Percentiles rank a stretch among this genome's conserved stretches.
phyloP scores from a whole-genome alignment of 92 coral and sea anemone genomes.

The Paragorgia papillata region DNA sequence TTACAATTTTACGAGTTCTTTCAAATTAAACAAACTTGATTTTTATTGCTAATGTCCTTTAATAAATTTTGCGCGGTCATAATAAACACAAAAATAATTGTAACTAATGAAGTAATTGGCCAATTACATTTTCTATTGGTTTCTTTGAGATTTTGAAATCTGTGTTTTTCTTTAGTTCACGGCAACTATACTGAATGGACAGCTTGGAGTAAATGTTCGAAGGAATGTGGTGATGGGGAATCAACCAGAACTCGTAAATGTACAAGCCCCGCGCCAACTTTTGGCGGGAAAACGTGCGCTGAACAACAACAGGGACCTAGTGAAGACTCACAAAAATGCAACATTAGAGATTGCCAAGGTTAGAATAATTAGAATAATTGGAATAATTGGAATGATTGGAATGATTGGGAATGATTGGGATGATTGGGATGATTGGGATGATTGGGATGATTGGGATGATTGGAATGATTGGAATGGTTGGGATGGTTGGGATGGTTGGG shows the following conservation, averaged over 20 bases:
- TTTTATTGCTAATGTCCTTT: too few relatives aligned
- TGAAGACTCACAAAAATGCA: constrained; percentile 76
- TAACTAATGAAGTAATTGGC: not conserved
- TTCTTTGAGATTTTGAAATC: too few relatives aligned
- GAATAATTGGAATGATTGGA: too few relatives aligned
- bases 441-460: not conserved
- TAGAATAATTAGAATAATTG: too few relatives aligned
- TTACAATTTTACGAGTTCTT: too few relatives aligned
- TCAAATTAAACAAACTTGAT: too few relatives aligned
- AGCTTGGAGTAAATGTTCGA: constrained; percentile 77
- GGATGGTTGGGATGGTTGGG: not conserved
- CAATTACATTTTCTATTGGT: too few relatives aligned
- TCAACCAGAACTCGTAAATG: constrained; percentile 87
- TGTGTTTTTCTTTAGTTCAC: constrained; percentile 46
- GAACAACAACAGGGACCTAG: constrained; percentile 81
- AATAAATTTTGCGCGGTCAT: too few relatives aligned
- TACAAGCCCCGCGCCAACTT: constrained; percentile 36
- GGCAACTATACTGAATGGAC: constrained; percentile 91
- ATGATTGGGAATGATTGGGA: too few relatives aligned
- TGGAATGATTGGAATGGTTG: not conserved
- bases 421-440: not conserved
- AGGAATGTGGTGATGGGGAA: constrained; percentile 87
- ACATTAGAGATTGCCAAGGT: constrained; percentile 94
- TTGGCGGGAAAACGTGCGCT: constrained; percentile 55
- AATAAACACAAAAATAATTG: not conserved